These are phyloP conservation scores for Hippoglossus stenolepis DNA, from an alignment of 2,113 vertebrate genomes.

Conservation along the genomic window DNA sequence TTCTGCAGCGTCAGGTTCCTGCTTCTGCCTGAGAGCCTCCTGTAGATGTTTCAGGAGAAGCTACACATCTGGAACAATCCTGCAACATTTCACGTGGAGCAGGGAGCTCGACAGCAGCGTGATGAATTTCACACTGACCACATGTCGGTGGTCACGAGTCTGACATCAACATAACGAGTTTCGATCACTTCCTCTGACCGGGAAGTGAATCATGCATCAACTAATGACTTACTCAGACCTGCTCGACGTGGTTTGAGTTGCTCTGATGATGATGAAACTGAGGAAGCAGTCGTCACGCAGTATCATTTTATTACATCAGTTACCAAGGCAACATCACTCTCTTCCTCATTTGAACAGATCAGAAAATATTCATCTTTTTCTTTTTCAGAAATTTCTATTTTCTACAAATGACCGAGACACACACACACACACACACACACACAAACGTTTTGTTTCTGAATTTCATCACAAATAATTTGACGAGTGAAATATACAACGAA, in stretches of 20 bases:
- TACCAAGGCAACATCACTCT: slow-evolving; percentile 61
- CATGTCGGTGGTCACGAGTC: not conserved
- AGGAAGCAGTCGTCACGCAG: slow-evolving; percentile 38
- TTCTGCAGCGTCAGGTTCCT: too few species aligned
- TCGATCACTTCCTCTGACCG: too few species aligned
- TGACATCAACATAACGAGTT: too few species aligned
- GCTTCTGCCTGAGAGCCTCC: too few species aligned
- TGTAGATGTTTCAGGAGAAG: not conserved
- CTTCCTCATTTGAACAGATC: slow-evolving; percentile 54
- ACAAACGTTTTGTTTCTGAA: slow-evolving; percentile 35
- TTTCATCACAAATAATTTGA: slow-evolving; percentile 51
- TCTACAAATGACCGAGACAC: slow-evolving; percentile 63
- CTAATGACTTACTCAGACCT: too few species aligned
- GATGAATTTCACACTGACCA: not conserved
- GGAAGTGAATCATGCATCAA: too few species aligned
- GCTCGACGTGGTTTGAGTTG: not conserved
- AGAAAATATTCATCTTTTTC: slow-evolving; percentile 73
- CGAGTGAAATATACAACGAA: slow-evolving; percentile 29
- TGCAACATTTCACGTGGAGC: not conserved
- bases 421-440: slow-evolving; percentile 10
- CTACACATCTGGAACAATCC: not conserved
- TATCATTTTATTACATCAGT: slow-evolving; percentile 76
- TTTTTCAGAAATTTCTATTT: slow-evolving; percentile 52
- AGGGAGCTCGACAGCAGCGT: not conserved
- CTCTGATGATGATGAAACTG: not conserved